Conservation (phyloP, 2,888 invertebrate genomes). For the Andricus quercusramuli region DNA sequence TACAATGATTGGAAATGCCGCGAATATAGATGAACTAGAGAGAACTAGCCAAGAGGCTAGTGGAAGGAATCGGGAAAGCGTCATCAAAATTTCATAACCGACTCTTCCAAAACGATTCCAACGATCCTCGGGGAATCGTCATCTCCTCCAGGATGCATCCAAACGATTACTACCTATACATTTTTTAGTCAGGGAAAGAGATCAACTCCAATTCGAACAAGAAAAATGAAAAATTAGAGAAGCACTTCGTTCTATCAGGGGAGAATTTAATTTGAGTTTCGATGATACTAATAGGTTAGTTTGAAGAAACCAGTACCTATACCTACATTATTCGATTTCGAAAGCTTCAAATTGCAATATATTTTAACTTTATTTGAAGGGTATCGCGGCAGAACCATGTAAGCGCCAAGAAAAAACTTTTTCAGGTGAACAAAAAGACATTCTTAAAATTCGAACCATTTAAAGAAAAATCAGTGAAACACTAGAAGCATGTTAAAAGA, state of each 20-base stretch:
- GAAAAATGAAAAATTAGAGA: slow-evolving; percentile 38
- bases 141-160: slow-evolving; percentile 71
- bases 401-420: no score
- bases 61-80: slow-evolving; percentile 64
- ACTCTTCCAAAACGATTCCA: slow-evolving; percentile 77
- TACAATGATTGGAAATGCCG: slow-evolving; percentile 77
- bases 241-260: slow-evolving; percentile 1
- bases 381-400: no score
- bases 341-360: no score
- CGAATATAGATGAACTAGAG: slow-evolving; percentile 63
- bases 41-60: slow-evolving; percentile 15
- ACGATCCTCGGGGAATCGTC: slow-evolving; percentile 70
- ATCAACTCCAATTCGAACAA: slow-evolving; percentile 41
- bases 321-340: no score
- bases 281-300: no score
- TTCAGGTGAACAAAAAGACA: no score
- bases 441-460: no score
- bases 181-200: slow-evolving; percentile 61
- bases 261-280: background rate
- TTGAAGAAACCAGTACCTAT: no score
- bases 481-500: no score
- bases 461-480: no score
- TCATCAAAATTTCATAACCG: slow-evolving; percentile 77
- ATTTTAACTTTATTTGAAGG: no score
- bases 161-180: slow-evolving; percentile 73